Percentiles rank a stretch among this genome's conserved stretches.
Conservation (phyloP, 2,888 invertebrate genomes). For the Cecidostiba fungosa region DNA sequence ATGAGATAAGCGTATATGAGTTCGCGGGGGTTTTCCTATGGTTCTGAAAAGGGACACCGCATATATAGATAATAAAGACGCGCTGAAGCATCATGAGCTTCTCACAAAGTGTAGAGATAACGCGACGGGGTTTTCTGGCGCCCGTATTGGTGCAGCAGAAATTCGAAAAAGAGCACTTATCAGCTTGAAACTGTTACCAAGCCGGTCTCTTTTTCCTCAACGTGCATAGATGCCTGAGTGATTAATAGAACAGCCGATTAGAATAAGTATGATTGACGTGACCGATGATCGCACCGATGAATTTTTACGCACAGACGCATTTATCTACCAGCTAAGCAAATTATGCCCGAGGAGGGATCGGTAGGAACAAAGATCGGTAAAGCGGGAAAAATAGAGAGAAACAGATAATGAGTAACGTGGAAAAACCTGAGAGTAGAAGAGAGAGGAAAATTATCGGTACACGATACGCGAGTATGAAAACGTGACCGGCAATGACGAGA, state of each 20-base stretch:
- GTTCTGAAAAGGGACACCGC: background rate
- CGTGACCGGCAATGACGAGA: constrained; percentile 31
- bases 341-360: constrained; percentile 35
- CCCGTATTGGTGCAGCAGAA: background rate
- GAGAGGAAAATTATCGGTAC: constrained; percentile 25
- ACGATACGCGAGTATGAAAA: constrained; percentile 29
- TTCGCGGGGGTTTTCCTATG: constrained; percentile 9
- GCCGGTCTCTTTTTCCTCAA: background rate
- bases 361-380: constrained; percentile 34
- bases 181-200: constrained; percentile 22
- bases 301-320: background rate
- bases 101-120: background rate
- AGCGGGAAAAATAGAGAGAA: background rate
- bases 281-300: background rate
- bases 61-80: background rate
- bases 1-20: background rate
- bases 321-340: constrained; percentile 51
- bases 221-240: background rate
- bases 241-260: constrained; percentile 31
- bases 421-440: background rate
- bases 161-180: background rate
- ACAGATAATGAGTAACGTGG: background rate
- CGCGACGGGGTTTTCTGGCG: background rate
- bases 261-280: constrained; percentile 36
- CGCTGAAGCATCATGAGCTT: background rate